A percentile compares a stretch with the other conserved stretches of the same genome.
These are phyloP conservation scores for Drosophila paranaensis DNA, from an alignment of 2,888 invertebrate genomes.

Conservation along the genomic window DNA sequence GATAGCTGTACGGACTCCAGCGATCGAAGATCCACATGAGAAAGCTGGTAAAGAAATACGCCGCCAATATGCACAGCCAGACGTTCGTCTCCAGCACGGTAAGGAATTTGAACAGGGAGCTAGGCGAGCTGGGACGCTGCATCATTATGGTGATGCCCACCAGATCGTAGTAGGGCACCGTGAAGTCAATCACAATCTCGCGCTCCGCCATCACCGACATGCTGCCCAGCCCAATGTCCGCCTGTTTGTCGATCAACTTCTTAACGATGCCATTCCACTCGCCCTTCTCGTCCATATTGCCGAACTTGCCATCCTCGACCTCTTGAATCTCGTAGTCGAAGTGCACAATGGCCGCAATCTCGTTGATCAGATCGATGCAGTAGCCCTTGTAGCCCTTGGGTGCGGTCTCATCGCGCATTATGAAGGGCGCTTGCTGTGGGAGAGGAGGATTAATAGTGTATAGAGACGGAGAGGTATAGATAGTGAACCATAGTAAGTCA, in stretches of 20 bases:
- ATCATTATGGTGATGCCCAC: slow-evolving; percentile 98
- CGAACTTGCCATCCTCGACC: slow-evolving; percentile 92
- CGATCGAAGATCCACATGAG: slow-evolving; percentile 98
- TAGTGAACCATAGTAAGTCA: background rate
- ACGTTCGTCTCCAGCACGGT: slow-evolving; percentile 98
- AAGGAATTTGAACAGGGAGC: slow-evolving; percentile 97
- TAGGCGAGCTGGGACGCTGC: slow-evolving; percentile 94
- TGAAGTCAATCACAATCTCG: slow-evolving; percentile 98
- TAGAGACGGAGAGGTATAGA: no score
- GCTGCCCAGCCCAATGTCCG: slow-evolving; percentile 97
- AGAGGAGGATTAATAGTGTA: background rate
- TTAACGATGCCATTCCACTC: slow-evolving; percentile 94
- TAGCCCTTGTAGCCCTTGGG: slow-evolving; percentile 92
- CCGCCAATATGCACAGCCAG: slow-evolving; percentile 97
- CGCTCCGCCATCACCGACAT: slow-evolving; percentile 99
- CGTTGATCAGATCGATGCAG: slow-evolving; percentile 96
- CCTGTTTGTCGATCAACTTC: slow-evolving; percentile 92
- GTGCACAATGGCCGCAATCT: slow-evolving; percentile 92
- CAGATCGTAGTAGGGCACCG: slow-evolving; percentile 98
- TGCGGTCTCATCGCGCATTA: slow-evolving; percentile 89
- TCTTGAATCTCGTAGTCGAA: slow-evolving; percentile 96
- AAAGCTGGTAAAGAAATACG: slow-evolving; percentile 97
- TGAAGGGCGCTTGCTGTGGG: slow-evolving; percentile 92
- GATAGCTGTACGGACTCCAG: slow-evolving; percentile 98
- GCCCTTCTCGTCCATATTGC: slow-evolving; percentile 94